phyloP scores from a whole-genome alignment of 1,140 invertebrate species.

The Euschistus heros region DNA sequence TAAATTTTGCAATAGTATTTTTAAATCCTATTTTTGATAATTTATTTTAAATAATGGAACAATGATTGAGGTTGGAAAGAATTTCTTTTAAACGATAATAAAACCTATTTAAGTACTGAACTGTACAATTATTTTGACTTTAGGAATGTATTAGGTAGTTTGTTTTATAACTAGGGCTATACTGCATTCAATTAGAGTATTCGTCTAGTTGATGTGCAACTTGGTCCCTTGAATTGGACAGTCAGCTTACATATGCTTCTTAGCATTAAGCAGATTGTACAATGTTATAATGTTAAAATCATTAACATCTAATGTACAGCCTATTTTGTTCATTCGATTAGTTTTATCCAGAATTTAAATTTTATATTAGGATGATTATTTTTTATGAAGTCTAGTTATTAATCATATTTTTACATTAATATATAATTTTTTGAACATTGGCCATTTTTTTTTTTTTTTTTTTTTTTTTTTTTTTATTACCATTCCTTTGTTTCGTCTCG shows the following conservation, averaged over 20 bases:
- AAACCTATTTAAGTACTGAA: too few species aligned
- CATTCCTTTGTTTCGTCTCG: neutral
- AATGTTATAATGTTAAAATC: neutral
- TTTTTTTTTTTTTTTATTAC: too few species aligned
- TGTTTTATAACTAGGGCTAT: slow-evolving; percentile 7
- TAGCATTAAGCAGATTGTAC: slow-evolving; percentile 8
- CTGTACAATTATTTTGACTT: too few species aligned
- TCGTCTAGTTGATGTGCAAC: slow-evolving; percentile 24
- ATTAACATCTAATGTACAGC: slow-evolving; percentile 6
- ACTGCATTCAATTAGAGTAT: slow-evolving; percentile 20
- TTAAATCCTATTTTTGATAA: too few species aligned
- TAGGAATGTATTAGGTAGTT: neutral
- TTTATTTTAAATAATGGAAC: too few species aligned
- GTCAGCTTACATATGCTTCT: slow-evolving; percentile 3
- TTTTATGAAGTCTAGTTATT: neutral
- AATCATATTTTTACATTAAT: too few species aligned
- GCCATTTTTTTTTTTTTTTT: too few species aligned
- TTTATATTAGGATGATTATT: slow-evolving; percentile 5
- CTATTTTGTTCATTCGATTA: neutral
- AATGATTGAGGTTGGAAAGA: too few species aligned
- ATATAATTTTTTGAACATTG: too few species aligned
- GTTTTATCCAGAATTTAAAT: neutral
- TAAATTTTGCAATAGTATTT: too few species aligned
- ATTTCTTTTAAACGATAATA: too few species aligned
- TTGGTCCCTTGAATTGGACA: slow-evolving; percentile 17